Evolutionary conservation across 2,113 vertebrate species (phyloP), one percentile per base, ranked within the genome.

Genomic region (Indicator maculatus): DNA sequence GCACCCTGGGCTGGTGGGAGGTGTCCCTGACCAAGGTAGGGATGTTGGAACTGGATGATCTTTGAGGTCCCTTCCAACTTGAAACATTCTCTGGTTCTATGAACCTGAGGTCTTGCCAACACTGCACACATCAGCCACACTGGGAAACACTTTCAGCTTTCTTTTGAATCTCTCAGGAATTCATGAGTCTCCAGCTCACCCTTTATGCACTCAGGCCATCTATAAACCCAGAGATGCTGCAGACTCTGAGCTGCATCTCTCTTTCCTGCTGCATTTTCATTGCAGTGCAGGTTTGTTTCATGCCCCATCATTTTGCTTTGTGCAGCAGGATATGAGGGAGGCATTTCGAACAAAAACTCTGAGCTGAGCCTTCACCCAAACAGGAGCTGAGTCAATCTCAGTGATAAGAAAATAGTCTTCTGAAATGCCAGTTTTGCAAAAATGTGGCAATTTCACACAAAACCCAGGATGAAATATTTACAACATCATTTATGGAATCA

Each of bases 211-310:
- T 86, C 45, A 82, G 67, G 64, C 52, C 76, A 96, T 93, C 73
- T 90, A 60, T 92, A 76, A 96, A 31, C 60, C 60, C 89, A 85
- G 45, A 88, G 39, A 76, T 93, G 82, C 83, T 73, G 71, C 13
- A 86, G 81, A 53, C 58, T 56, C 28, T 74, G 70, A 84, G 59
- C 73, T 86, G n/a, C n/a, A 45, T 86, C 52, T 88, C 70, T 66
- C 31, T n/a, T 91, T 94, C 84, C 67, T 67, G 83, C 82, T 88
- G 70, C 21, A 67, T 81, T 89, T 90, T 87, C 23, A 38, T 92
- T 87, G 61, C n/a, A 94, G 33, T 67, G 90, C 56, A 90, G 66
- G 87, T 88, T 93, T 96, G 16, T 84, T 89, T 95, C 33, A 63
- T 76, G 66, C n/a, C 55, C 18, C 45, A 70, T 81, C 17, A 88